These are phyloP conservation scores for Syngnathus floridae DNA, from an alignment of 2,113 vertebrate genomes.

Conservation along the genomic window DNA sequence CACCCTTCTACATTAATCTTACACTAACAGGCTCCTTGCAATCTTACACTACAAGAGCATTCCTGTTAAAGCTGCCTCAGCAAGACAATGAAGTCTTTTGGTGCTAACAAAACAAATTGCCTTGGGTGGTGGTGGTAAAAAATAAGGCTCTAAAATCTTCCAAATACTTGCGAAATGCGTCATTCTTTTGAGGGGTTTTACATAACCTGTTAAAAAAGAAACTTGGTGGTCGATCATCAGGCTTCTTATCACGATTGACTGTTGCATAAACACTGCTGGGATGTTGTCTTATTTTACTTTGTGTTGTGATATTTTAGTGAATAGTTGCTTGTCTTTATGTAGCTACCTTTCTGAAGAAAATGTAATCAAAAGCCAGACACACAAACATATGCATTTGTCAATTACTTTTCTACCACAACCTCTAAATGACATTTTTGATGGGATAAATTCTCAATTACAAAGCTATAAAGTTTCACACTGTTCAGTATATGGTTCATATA, in stretches of 20 bases:
- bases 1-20: not conserved
- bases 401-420: not conserved
- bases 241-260: not conserved
- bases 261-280: not conserved
- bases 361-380: not conserved
- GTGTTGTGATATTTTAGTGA: not conserved
- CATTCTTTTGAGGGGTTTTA: constrained; percentile 1
- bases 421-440: not conserved
- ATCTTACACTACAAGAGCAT: constrained; percentile 6
- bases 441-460: not conserved
- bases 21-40: not conserved
- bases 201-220: not conserved
- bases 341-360: not conserved
- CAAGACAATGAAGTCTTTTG: not conserved
- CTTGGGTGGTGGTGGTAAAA: not conserved
- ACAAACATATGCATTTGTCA: not conserved
- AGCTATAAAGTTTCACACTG: not conserved
- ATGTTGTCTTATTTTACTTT: not conserved
- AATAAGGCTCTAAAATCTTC: not conserved
- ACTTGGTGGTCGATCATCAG: not conserved
- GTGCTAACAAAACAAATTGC: not conserved
- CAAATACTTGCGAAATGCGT: constrained; percentile 13
- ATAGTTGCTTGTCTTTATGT: not conserved
- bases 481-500: not conserved
- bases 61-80: constrained; percentile 19